These are phyloP conservation scores for Solea senegalensis DNA, from an alignment of 2,113 vertebrate species.

Conservation along the genomic window DNA sequence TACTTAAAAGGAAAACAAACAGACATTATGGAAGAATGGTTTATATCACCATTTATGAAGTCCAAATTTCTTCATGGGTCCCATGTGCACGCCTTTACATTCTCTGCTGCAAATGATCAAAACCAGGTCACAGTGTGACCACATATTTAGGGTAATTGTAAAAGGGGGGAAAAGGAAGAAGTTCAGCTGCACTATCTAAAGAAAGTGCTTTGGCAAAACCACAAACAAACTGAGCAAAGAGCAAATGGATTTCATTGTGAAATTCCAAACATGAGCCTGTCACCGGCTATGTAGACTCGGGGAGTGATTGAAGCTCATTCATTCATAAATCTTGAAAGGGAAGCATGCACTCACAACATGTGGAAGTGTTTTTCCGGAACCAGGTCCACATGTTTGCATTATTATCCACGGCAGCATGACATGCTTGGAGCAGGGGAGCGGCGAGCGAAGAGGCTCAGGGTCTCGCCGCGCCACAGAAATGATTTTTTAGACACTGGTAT, in stretches of 20 bases:
- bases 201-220: slow-evolving; percentile 48
- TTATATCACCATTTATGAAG: slow-evolving; percentile 1
- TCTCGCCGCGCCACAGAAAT: slow-evolving; percentile 53
- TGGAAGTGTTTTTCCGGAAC: slow-evolving; percentile 76
- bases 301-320: slow-evolving; percentile 64
- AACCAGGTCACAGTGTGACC: slow-evolving; percentile 36
- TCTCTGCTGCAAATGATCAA: slow-evolving; percentile 43
- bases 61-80: slow-evolving; percentile 2
- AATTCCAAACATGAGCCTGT: slow-evolving; percentile 62
- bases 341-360: slow-evolving; percentile 64
- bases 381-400: slow-evolving; percentile 69
- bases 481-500: slow-evolving; percentile 56
- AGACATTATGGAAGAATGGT: not conserved
- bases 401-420: slow-evolving; percentile 61
- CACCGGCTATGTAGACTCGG: slow-evolving; percentile 31
- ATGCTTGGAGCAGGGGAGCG: slow-evolving; percentile 20
- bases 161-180: slow-evolving; percentile 28
- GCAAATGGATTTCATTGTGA: slow-evolving; percentile 59
- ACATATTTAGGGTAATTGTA: slow-evolving; percentile 41
- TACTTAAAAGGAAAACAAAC: not conserved
- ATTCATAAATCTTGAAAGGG: slow-evolving; percentile 78
- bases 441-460: slow-evolving; percentile 37
- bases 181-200: slow-evolving; percentile 31
- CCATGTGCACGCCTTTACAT: slow-evolving; percentile 14
- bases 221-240: slow-evolving; percentile 42